Percentiles rank a stretch among this genome's conserved stretches.
phyloP scores from a whole-genome alignment of 2,113 vertebrate species.

The Globicephala melas region DNA sequence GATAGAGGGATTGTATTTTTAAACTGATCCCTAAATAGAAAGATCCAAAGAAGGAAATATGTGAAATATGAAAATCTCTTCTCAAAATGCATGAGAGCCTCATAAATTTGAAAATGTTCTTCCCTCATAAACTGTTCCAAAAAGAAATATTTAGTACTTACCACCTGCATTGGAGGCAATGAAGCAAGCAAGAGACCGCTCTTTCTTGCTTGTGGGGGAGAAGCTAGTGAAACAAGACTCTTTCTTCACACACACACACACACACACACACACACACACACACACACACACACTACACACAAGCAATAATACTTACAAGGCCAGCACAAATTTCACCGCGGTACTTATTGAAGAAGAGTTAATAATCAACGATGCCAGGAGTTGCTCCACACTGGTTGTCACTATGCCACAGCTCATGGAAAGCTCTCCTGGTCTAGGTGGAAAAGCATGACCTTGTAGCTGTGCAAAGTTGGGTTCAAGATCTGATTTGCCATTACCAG shows the following conservation, averaged over 20 bases:
- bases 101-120: conserved; percentile 55
- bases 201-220: background rate
- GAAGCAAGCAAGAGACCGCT: background rate
- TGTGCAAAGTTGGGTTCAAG: background rate
- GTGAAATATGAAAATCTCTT: conserved; percentile 57
- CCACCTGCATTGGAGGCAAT: background rate
- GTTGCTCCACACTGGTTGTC: background rate
- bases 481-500: background rate
- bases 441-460: background rate
- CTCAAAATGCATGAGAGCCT: conserved; percentile 40
- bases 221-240: background rate
- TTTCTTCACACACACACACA: background rate
- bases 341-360: background rate
- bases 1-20: conserved; percentile 58
- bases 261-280: background rate
- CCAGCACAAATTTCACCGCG: background rate
- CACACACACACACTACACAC: background rate
- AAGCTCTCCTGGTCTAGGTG: background rate
- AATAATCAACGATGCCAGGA: background rate
- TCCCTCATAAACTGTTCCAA: conserved; percentile 35
- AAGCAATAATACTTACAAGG: background rate
- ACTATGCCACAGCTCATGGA: background rate
- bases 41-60: conserved; percentile 66
- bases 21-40: conserved; percentile 68
- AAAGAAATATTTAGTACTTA: conserved; percentile 11